Evolutionary conservation across 1,140 invertebrate species (phyloP).

Genomic region (Metopolophium dirhodum): DNA sequence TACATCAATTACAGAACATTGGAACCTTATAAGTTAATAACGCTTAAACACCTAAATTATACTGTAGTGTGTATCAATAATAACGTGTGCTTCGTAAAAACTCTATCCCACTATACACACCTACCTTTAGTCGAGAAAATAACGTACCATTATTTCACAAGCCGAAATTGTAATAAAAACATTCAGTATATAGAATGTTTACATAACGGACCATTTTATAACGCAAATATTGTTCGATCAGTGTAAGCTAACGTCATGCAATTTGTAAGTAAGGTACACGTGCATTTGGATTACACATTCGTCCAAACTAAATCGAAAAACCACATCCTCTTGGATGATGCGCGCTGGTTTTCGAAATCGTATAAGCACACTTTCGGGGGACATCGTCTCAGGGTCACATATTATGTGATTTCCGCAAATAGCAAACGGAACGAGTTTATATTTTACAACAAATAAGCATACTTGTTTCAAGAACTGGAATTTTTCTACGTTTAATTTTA

Average conservation of each 20-base stretch:
- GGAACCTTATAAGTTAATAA: background rate
- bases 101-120: no score
- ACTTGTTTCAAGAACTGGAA: background rate
- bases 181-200: background rate
- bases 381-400: background rate
- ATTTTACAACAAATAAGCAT: background rate
- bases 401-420: background rate
- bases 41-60: background rate
- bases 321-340: background rate
- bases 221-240: background rate
- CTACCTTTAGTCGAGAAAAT: background rate
- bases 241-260: background rate
- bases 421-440: background rate
- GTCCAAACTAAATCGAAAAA: background rate
- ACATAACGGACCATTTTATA: background rate
- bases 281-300: background rate
- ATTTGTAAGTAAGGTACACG: background rate
- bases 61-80: background rate
- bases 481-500: background rate
- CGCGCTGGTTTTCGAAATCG: background rate
- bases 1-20: background rate
- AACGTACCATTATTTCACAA: background rate
- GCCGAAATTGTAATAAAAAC: background rate
- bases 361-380: background rate
- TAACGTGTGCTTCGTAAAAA: background rate